Evolutionary conservation across 1,140 invertebrate species (phyloP).

Genomic region (Drosophila takahashii): DNA sequence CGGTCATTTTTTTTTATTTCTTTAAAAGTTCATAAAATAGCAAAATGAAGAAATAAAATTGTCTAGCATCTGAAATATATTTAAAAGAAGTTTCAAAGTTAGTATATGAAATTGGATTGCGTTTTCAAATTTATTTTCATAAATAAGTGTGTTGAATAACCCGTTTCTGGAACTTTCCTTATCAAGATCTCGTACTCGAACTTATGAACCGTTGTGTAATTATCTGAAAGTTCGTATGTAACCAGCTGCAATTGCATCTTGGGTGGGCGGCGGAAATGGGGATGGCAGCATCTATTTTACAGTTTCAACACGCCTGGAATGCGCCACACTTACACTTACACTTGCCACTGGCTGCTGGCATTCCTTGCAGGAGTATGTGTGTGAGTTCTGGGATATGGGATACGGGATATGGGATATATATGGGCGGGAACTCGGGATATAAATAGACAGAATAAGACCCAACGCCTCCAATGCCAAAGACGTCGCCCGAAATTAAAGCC

Average conservation of each 20-base stretch:
- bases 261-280: conserved; percentile 16
- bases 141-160: too few species aligned
- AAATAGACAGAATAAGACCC: conserved; percentile 71
- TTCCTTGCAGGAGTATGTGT: conserved; percentile 27
- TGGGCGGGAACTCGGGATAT: conserved; percentile 45
- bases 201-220: conserved; percentile 15
- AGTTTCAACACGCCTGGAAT: conserved; percentile 78
- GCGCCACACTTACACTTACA: conserved; percentile 82
- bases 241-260: conserved; percentile 49
- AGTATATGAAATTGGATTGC: too few species aligned
- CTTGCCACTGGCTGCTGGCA: conserved; percentile 55
- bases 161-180: too few species aligned
- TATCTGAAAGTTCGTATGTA: conserved; percentile 20
- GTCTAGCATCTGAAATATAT: too few species aligned
- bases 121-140: too few species aligned
- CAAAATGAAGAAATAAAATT: too few species aligned
- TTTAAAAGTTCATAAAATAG: too few species aligned
- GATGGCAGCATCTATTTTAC: conserved; percentile 68
- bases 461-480: conserved; percentile 53
- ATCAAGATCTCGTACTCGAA: too few species aligned
- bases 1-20: too few species aligned
- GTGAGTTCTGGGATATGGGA: conserved; percentile 19
- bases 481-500: conserved; percentile 77
- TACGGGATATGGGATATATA: conserved; percentile 38
- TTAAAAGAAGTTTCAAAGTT: too few species aligned